A percentile compares a stretch with the other conserved stretches of the same genome.
Evolutionary conservation across 2,797 vertebrate species (phyloP).

Genomic region (Aotus griseimembra): DNA sequence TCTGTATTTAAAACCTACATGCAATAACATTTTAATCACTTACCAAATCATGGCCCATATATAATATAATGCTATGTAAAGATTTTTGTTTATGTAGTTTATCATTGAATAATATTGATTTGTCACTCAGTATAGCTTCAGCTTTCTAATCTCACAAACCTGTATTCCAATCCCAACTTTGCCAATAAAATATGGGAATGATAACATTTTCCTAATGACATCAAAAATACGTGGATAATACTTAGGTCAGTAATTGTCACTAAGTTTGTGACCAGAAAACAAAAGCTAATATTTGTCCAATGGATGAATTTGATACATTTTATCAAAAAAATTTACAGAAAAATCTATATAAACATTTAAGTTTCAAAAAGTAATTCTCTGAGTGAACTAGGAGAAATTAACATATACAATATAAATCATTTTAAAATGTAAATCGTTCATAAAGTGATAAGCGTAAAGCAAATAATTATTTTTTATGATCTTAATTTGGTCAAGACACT

Average conservation of each 20-base stretch:
- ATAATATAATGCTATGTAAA: neutral
- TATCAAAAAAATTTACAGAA: neutral
- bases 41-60: neutral
- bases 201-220: neutral
- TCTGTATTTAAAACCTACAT: neutral
- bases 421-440: neutral
- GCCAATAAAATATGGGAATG: neutral
- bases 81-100: too few species aligned
- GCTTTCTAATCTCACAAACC: neutral
- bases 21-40: constrained; percentile 33
- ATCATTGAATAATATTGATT: neutral
- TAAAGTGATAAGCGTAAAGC: neutral
- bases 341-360: neutral
- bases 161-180: neutral
- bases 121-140: neutral
- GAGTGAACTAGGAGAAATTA: neutral
- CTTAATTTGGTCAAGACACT: neutral
- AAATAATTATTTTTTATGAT: constrained; percentile 14
- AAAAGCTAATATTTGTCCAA: neutral
- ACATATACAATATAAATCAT: neutral
- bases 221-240: neutral
- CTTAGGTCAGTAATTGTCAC: neutral
- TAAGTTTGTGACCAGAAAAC: neutral
- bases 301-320: neutral
- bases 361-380: neutral